phyloP scores from a whole-genome alignment of 2,888 invertebrate genomes.

The Nudaria mundana region DNA sequence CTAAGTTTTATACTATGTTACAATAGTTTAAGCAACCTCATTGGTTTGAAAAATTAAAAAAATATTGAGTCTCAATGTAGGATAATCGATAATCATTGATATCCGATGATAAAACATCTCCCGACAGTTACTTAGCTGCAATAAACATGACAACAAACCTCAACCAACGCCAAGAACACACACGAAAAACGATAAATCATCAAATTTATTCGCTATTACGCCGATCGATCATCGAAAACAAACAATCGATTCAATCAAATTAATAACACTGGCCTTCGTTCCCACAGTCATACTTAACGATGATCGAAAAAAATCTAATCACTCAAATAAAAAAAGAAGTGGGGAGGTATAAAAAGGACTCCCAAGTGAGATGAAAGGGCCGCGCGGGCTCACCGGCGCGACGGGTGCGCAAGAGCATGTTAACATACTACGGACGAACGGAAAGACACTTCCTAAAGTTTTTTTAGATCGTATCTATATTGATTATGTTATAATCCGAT shows the following conservation, averaged over 20 bases:
- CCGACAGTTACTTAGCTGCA: no score
- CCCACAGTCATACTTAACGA: constrained; percentile 70
- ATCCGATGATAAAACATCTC: no score
- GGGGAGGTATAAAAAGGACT: constrained; percentile 54
- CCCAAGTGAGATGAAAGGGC: constrained; percentile 71
- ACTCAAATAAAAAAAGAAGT: constrained; percentile 50
- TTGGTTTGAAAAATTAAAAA: no score
- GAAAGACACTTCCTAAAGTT: constrained; percentile 61
- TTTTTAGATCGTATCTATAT: constrained; percentile 28
- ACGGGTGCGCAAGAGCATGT: constrained; percentile 53
- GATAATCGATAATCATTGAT: no score
- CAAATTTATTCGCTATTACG: constrained; percentile 27
- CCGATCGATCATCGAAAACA: constrained; percentile 44
- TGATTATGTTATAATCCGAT: constrained; percentile 24
- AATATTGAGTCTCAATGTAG: no score
- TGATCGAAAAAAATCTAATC: constrained; percentile 58
- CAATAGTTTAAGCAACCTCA: no score
- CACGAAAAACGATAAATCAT: constrained; percentile 30
- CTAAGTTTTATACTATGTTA: no score
- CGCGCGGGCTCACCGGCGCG: constrained; percentile 40
- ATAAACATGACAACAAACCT: constrained; percentile 22
- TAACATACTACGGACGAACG: constrained; percentile 51
- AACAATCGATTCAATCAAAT: constrained; percentile 63
- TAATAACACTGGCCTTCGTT: constrained; percentile 66
- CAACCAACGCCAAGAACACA: constrained; percentile 16